Percentiles rank a stretch among this genome's conserved stretches.
phyloP scores from a whole-genome alignment of 1,140 invertebrate genomes.

The Apis florea region DNA sequence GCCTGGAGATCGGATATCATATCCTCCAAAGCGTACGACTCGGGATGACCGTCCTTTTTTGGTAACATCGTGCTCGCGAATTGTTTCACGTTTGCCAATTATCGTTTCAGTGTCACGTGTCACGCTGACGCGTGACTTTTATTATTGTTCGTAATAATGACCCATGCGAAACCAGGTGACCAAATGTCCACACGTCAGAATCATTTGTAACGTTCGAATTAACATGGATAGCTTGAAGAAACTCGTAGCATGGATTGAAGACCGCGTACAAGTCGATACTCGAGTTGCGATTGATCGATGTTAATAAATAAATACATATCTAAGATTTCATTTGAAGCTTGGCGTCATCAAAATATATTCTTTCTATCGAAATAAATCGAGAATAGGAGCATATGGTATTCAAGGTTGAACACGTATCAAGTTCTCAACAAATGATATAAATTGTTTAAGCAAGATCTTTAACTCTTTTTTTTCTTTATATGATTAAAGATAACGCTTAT shows the following conservation, averaged over 20 bases:
- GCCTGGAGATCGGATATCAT: slow-evolving; percentile 77
- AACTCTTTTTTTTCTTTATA: neutral
- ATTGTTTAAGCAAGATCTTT: too few relatives aligned
- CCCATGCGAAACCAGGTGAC: slow-evolving; percentile 16
- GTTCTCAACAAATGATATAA: neutral
- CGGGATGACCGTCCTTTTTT: slow-evolving; percentile 80
- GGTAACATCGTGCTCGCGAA: slow-evolving; percentile 77
- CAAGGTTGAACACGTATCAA: neutral
- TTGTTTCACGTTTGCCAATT: slow-evolving; percentile 4
- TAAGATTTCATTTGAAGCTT: neutral
- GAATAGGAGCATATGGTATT: neutral
- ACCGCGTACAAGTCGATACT: neutral
- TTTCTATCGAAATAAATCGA: neutral
- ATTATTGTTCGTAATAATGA: slow-evolving; percentile 17
- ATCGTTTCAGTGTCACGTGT: slow-evolving; percentile 22
- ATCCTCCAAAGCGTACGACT: slow-evolving; percentile 83
- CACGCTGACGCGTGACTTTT: slow-evolving; percentile 13
- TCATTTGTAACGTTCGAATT: slow-evolving; percentile 20
- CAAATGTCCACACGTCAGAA: neutral
- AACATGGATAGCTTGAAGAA: neutral
- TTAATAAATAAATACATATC: slow-evolving; percentile 11
- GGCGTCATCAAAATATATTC: too few relatives aligned
- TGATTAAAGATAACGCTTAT: neutral
- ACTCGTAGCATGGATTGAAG: neutral
- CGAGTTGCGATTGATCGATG: neutral